Percentiles rank a stretch among this genome's conserved stretches.
phyloP scores from a whole-genome alignment of 2,888 invertebrate genomes.

The Callimorpha dominula region DNA sequence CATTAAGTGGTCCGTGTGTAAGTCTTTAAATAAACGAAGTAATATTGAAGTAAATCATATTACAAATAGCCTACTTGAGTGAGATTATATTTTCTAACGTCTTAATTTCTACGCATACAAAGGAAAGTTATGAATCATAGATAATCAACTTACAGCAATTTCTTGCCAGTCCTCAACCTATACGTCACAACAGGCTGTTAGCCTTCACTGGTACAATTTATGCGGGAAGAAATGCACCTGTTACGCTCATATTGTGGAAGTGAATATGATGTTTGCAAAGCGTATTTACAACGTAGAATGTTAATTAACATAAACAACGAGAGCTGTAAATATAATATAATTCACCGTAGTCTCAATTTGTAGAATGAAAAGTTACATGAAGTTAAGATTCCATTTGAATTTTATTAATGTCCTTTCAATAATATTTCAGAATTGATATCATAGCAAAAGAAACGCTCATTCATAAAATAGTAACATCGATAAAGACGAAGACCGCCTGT shows the following conservation, averaged over 20 bases:
- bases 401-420: no score
- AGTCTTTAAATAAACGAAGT: not conserved
- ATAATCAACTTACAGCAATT: slow-evolving; percentile 2
- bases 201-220: slow-evolving; percentile 1
- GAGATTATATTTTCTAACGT: not conserved
- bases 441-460: no score
- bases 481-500: no score
- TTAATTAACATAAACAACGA: slow-evolving; percentile 34
- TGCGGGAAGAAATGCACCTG: slow-evolving; percentile 13
- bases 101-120: not conserved
- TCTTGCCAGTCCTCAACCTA: not conserved
- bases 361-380: not conserved
- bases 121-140: slow-evolving; percentile 31
- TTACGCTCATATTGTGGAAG: slow-evolving; percentile 7
- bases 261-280: slow-evolving; percentile 37
- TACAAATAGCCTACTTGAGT: not conserved
- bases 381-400: not conserved
- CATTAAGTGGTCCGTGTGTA: not conserved
- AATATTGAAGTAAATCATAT: not conserved
- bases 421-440: no score
- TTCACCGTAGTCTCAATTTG: slow-evolving; percentile 2
- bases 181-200: not conserved
- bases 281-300: slow-evolving; percentile 35
- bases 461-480: no score
- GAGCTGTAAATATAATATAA: slow-evolving; percentile 2